Percentiles rank a stretch among this genome's conserved stretches.
These are phyloP conservation scores for Meriones psammophilus DNA, from an alignment of 2,797 vertebrate genomes.

Conservation along the genomic window DNA sequence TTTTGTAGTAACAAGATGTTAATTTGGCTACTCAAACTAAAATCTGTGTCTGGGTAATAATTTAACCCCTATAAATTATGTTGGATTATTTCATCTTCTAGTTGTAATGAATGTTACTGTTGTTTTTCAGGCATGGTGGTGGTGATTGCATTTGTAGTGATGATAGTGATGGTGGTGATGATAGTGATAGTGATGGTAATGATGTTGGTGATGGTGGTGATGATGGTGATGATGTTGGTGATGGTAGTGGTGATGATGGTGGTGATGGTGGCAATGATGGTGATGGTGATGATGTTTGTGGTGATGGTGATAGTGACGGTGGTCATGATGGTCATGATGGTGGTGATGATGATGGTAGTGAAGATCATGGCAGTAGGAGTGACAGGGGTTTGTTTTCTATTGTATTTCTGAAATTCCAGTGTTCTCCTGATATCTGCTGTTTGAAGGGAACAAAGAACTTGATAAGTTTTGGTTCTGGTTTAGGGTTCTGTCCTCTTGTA, in stretches of 20 bases:
- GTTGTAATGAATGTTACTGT: not conserved
- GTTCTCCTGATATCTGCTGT: not conserved
- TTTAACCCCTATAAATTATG: not conserved
- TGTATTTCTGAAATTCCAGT: not conserved
- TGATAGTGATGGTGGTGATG: not conserved
- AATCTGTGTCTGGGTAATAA: not conserved
- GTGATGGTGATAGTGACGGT: not conserved
- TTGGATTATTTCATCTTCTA: not conserved
- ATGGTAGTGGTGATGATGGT: not conserved
- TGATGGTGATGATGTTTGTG: not conserved
- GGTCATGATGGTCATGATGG: not conserved
- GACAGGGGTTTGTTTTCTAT: not conserved
- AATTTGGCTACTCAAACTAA: not conserved
- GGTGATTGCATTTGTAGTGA: not conserved
- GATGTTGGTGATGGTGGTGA: not conserved
- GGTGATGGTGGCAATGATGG: accelerated
- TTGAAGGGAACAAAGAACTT: slow-evolving; percentile 4
- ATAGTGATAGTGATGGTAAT: not conserved
- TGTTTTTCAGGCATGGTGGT: not conserved
- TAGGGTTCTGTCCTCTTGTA: not conserved
- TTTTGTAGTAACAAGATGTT: not conserved
- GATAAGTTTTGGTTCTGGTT: not conserved
- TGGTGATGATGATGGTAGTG: not conserved
- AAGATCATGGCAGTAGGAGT: not conserved
- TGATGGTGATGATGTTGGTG: not conserved